Evolutionary conservation across 2,113 vertebrate species (phyloP).

Genomic region (Guaruba guarouba): DNA sequence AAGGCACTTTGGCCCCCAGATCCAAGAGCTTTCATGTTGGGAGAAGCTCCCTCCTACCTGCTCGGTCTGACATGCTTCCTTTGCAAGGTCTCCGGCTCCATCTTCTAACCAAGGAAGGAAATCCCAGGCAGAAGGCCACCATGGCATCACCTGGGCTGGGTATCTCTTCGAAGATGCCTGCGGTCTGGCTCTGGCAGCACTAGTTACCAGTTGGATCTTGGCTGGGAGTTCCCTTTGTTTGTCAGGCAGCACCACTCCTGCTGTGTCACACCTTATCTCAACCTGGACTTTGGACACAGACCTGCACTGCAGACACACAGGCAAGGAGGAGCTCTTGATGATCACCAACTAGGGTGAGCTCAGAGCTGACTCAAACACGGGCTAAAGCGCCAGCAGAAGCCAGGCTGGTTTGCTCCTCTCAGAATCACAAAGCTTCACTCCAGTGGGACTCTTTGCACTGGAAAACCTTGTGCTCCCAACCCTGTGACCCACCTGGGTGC

Average conservation of each 20-base stretch:
- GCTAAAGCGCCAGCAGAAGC: not conserved
- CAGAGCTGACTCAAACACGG: not conserved
- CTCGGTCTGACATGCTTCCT: not conserved
- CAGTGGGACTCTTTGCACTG: not conserved
- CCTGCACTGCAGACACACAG: not conserved
- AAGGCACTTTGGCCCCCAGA: not conserved
- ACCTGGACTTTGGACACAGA: conserved; percentile 7
- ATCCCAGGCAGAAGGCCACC: not conserved
- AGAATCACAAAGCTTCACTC: not conserved
- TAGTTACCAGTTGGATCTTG: not conserved
- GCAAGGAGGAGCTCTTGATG: not conserved
- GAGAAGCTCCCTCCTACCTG: not conserved
- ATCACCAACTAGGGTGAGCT: rapidly evolving
- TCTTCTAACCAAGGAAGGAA: not conserved
- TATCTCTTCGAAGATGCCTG: not conserved
- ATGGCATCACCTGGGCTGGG: rapidly evolving
- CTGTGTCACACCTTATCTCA: not conserved
- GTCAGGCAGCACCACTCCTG: conserved; percentile 5
- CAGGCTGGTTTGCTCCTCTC: not conserved
- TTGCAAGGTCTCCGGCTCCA: not conserved
- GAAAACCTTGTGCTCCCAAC: not conserved
- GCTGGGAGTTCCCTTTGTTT: not conserved
- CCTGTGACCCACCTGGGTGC: not conserved
- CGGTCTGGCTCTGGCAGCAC: not conserved
- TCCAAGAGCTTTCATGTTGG: rapidly evolving